These are phyloP conservation scores for Serranus cabrilla DNA, from an alignment of 2,797 vertebrate genomes.

Conservation along the genomic window DNA sequence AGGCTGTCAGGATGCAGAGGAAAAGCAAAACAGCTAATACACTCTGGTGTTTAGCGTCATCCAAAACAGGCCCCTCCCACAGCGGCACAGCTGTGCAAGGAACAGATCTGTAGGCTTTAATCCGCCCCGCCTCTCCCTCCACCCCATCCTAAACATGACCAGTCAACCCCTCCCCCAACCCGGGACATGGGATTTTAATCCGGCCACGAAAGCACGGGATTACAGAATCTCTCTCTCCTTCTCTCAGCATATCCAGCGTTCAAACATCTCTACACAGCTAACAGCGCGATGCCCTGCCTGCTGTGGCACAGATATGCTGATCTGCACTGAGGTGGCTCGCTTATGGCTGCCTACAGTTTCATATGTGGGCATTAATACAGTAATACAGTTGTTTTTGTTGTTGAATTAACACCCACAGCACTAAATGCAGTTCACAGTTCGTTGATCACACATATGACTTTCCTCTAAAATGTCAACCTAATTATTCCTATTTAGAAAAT, in stretches of 20 bases:
- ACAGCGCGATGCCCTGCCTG: not conserved
- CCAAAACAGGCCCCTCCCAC: conserved; percentile 54
- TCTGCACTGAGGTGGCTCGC: not conserved
- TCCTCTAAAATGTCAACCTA: conserved; percentile 14
- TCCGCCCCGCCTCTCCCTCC: conserved; percentile 56
- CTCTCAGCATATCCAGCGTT: conserved; percentile 21
- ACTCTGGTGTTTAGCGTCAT: not conserved
- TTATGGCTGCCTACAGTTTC: conserved; percentile 11
- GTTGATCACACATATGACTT: not conserved
- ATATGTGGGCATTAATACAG: not conserved
- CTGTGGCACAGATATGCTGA: not conserved
- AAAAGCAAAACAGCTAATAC: conserved; percentile 1
- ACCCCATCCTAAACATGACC: conserved; percentile 41
- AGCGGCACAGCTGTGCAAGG: conserved; percentile 73
- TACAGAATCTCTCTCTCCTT: conserved; percentile 66
- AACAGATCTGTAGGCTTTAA: conserved; percentile 75
- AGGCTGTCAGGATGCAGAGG: not conserved
- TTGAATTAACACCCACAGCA: not conserved
- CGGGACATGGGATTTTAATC: conserved; percentile 80
- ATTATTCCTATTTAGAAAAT: conserved; percentile 23
- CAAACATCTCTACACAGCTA: conserved; percentile 18
- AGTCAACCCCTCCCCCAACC: conserved; percentile 67
- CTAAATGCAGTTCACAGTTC: not conserved
- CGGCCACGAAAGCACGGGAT: conserved; percentile 70
- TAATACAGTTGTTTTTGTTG: not conserved